Conservation (phyloP, 2,888 invertebrate species). For the Orthosia cruda region DNA sequence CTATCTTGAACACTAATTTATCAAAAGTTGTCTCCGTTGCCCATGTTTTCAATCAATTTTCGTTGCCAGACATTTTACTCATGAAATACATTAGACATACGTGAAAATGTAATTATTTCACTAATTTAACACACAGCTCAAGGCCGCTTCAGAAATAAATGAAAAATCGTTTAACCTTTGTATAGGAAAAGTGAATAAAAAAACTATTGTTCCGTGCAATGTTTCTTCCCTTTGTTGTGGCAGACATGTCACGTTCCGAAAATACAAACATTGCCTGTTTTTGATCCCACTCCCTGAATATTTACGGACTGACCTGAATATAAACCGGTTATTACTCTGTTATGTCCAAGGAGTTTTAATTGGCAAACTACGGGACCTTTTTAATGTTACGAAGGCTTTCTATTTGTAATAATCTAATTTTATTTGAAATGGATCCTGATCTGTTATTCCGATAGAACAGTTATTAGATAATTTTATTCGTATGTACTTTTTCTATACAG, state of each 20-base stretch:
- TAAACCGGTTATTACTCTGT: conserved; percentile 53
- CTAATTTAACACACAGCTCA: no score
- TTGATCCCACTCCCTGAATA: conserved; percentile 52
- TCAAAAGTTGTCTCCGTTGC: no score
- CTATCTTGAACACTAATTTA: no score
- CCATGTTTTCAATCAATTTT: no score
- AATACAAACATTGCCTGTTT: no score
- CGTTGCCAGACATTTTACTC: no score
- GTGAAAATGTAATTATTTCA: no score
- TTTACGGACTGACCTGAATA: conserved; percentile 61
- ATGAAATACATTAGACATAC: no score
- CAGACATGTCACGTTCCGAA: conserved; percentile 46
- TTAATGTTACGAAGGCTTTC: conserved; percentile 30
- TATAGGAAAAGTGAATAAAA: conserved; percentile 27
- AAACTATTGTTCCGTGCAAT: conserved; percentile 29
- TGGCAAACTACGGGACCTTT: conserved; percentile 36
- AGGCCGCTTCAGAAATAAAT: conserved; percentile 9
- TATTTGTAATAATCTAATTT: conserved; percentile 23
- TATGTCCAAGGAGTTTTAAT: conserved; percentile 61
- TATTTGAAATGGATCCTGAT: conserved; percentile 12
- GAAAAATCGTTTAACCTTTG: conserved; percentile 19
- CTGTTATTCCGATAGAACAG: background rate
- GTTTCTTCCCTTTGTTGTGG: no score
- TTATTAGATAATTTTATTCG: background rate
- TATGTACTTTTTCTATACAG: background rate